phyloP scores from a whole-genome alignment of 1,140 invertebrate genomes.

The Pentalonia nigronervosa region DNA sequence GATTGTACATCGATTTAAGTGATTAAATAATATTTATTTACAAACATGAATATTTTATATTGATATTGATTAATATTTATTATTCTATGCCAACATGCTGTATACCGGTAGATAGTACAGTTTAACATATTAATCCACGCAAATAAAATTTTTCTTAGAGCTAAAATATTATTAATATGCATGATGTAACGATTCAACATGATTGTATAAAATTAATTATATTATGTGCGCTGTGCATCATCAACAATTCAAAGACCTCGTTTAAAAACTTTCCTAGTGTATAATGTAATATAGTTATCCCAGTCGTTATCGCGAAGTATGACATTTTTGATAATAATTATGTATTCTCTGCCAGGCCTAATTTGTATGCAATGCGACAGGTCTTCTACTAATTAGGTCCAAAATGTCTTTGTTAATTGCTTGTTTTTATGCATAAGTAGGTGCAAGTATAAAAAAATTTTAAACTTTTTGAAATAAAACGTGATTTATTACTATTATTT shows the following conservation, averaged over 20 bases:
- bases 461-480: not conserved
- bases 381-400: not conserved
- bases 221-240: not conserved
- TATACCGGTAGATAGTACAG: not conserved
- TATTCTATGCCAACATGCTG: not conserved
- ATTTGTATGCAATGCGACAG: not conserved
- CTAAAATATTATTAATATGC: not conserved
- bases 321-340: not conserved
- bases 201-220: conserved; percentile 11
- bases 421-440: not conserved
- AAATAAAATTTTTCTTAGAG: not conserved
- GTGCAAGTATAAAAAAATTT: not conserved
- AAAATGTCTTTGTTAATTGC: not conserved
- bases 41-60: not conserved
- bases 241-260: not conserved
- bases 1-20: not conserved
- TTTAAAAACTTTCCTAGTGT: not conserved
- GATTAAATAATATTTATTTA: not conserved
- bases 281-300: not conserved
- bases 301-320: not conserved
- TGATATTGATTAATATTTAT: not conserved
- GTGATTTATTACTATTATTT: not conserved
- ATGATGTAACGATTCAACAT: not conserved
- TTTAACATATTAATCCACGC: not conserved
- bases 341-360: not conserved